Percentiles rank a stretch among this genome's conserved stretches.
Conservation (phyloP, 1,140 invertebrate species). For the Ctenoplectra terminalis region DNA sequence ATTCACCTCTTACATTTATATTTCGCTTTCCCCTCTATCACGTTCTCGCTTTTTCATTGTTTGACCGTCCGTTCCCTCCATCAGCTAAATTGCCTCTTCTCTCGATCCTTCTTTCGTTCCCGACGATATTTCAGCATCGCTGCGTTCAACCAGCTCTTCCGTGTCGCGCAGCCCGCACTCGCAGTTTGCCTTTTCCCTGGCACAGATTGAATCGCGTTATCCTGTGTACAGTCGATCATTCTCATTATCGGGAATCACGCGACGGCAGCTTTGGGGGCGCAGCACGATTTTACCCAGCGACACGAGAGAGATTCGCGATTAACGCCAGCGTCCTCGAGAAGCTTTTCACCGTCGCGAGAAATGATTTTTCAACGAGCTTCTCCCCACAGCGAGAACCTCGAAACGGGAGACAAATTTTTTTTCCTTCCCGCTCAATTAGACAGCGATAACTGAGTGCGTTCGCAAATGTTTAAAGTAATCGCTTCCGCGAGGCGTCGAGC, state of each 20-base stretch:
- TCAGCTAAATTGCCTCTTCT: neutral
- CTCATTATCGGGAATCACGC: slow-evolving; percentile 23
- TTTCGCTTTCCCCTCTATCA: neutral
- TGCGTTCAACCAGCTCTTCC: neutral
- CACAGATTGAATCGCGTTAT: slow-evolving; percentile 19
- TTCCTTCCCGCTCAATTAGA: neutral
- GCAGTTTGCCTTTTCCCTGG: neutral
- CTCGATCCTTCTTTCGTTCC: no score
- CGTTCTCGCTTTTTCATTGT: neutral
- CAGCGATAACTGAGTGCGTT: neutral
- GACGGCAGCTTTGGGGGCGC: neutral
- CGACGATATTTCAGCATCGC: neutral
- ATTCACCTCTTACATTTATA: neutral
- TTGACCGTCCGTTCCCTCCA: neutral
- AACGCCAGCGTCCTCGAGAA: neutral
- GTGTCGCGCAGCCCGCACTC: no score
- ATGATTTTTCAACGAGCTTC: neutral
- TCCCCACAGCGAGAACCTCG: neutral
- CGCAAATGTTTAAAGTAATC: slow-evolving; percentile 1
- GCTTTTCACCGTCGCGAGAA: neutral
- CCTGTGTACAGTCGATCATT: neutral
- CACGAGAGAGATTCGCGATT: neutral
- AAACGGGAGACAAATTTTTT: slow-evolving; percentile 20
- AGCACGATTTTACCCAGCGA: neutral
- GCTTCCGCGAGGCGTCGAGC: neutral